Evolutionary conservation across 2,888 invertebrate genomes (phyloP).

Genomic region (Acanthosepion pharaonis): DNA sequence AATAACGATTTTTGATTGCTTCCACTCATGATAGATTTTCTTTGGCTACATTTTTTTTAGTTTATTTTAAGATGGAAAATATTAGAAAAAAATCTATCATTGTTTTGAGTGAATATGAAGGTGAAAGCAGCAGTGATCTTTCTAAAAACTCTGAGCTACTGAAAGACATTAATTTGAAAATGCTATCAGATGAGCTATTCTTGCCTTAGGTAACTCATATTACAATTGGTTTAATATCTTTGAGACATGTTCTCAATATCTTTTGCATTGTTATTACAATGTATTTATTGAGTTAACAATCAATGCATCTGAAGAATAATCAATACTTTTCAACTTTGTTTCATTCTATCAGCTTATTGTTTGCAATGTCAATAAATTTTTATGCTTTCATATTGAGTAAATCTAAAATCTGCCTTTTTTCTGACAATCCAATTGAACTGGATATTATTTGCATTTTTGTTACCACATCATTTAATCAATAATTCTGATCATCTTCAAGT

Average conservation of each 20-base stretch:
- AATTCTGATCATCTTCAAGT: background rate
- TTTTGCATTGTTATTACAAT: background rate
- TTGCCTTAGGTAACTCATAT: background rate
- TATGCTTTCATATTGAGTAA: background rate
- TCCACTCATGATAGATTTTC: background rate
- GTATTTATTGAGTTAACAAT: conserved; percentile 33
- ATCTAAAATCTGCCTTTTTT: background rate
- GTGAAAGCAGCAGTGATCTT: background rate
- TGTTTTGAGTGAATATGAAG: background rate
- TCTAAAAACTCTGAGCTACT: background rate
- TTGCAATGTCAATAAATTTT: background rate
- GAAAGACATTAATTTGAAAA: background rate
- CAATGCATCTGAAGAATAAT: background rate
- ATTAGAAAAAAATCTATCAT: background rate
- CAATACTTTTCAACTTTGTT: conserved; percentile 21
- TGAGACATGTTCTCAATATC: background rate
- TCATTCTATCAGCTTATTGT: conserved; percentile 33
- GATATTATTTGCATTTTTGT: background rate
- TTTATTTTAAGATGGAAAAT: background rate
- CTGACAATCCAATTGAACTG: background rate
- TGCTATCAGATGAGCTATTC: background rate
- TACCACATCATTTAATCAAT: conserved; percentile 6
- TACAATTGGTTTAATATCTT: background rate
- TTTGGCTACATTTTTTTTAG: background rate
- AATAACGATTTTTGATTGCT: background rate